These are phyloP conservation scores for Gorsachius goisagi DNA, from an alignment of 2,113 vertebrate species.

Conservation along the genomic window DNA sequence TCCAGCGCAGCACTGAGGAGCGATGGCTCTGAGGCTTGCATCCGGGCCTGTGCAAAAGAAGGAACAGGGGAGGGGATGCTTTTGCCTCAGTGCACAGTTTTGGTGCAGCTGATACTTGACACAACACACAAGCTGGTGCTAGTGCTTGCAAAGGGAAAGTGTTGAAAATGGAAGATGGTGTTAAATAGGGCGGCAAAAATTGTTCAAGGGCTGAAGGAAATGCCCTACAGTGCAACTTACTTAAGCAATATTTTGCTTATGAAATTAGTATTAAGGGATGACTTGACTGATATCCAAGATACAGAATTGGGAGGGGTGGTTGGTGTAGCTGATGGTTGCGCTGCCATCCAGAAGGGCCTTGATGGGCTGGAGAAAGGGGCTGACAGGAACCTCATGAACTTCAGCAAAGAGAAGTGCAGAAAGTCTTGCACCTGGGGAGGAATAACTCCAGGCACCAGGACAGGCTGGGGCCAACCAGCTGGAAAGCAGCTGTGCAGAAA, in stretches of 20 bases:
- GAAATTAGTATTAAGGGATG: background rate
- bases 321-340: background rate
- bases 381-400: background rate
- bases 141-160: background rate
- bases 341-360: background rate
- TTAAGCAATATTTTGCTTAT: background rate
- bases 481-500: background rate
- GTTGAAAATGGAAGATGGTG: background rate
- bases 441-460: background rate
- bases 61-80: background rate
- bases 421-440: background rate
- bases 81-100: background rate
- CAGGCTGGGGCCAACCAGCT: background rate
- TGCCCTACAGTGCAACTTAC: background rate
- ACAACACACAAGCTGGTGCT: background rate
- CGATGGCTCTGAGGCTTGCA: background rate
- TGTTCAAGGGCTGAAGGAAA: background rate
- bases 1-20: background rate
- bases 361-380: background rate
- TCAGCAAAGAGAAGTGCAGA: background rate
- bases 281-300: background rate
- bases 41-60: background rate
- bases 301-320: fast-evolving
- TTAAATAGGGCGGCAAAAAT: background rate
- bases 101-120: background rate